Base-by-base conservation (phyloP, 2,113 vertebrate species). In the Oxyura jamaicensis region DNA sequence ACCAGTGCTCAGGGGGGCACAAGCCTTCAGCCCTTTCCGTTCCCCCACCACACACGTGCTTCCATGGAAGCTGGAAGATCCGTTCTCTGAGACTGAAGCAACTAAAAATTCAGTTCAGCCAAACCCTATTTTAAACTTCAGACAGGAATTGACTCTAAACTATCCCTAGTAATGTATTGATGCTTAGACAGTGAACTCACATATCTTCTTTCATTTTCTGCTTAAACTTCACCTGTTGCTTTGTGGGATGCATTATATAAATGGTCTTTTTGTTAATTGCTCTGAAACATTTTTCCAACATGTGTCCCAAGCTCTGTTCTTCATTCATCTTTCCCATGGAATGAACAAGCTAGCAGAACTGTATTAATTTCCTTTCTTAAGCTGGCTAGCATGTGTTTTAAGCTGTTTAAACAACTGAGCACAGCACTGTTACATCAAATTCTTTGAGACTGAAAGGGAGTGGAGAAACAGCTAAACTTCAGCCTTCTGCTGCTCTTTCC, bases 171-270 rank as follows among this genome's bases (percentile, higher is more conserved):
- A 41, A 28, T 53, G n/a, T 65, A 63, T 66, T 87, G 83, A 58
- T 69, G 84, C 68, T 96, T 93, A 15, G 21, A 1, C 85, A 85
- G 23, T 86, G 72, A 83, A 33, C 39, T 84, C 8, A 4, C 11
- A 21, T 80, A 87, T 92, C 81, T 93, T 92, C 88, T 96, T 96
- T 95, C 15, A 21, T 16, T 83, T 93, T 83, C 75, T 96, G 68
- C 46, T 89, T 86, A 66, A 95, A 85, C 59, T 77, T 97, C 68
- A 96, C 82, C 93, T 96, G 79, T 82, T 95, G 91, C 91, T 82
- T 67, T 68, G 85, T 76, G 65, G 60, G 83, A 42, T 84, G 35
- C 59, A 74, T 84, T 95, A 28, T 91, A 39, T 91, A 82, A 90
- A 60, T 90, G 73, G 33, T 36, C 21, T 69, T 92, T 95, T 95